These are phyloP conservation scores for Idaea biselata DNA, from an alignment of 2,888 invertebrate species.

Conservation along the genomic window DNA sequence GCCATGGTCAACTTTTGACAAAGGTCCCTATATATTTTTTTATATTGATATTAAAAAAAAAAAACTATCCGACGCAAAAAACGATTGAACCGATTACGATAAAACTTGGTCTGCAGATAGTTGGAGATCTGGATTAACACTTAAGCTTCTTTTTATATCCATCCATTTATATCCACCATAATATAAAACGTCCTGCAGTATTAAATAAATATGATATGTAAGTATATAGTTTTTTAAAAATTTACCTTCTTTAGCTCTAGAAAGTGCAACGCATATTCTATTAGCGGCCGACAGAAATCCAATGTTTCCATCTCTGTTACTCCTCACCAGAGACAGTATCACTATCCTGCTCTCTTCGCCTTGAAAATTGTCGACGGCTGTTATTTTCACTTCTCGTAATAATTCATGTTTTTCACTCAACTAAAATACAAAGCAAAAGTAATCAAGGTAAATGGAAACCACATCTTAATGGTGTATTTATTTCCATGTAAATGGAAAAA, in stretches of 20 bases:
- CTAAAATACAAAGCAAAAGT: constrained; percentile 32
- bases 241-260: constrained; percentile 82
- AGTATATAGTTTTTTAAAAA: neutral
- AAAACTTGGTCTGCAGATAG: too few relatives aligned
- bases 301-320: constrained; percentile 83
- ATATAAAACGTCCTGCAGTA: too few relatives aligned
- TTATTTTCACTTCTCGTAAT: constrained; percentile 79
- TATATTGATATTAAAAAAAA: too few relatives aligned
- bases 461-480: neutral
- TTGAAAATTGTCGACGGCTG: constrained; percentile 89
- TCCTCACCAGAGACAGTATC: constrained; percentile 88
- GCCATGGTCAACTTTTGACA: too few relatives aligned
- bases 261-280: constrained; percentile 88
- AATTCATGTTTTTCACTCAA: constrained; percentile 50
- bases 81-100: too few relatives aligned
- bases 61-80: too few relatives aligned
- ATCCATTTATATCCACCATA: too few relatives aligned
- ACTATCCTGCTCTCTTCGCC: constrained; percentile 91
- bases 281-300: constrained; percentile 86
- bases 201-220: too few relatives aligned
- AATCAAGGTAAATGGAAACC: neutral
- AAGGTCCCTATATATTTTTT: too few relatives aligned
- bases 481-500: too few relatives aligned
- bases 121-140: too few relatives aligned
- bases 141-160: too few relatives aligned